Conservation (phyloP, 1,140 invertebrate genomes). For the Neoseiulus cucumeris region DNA sequence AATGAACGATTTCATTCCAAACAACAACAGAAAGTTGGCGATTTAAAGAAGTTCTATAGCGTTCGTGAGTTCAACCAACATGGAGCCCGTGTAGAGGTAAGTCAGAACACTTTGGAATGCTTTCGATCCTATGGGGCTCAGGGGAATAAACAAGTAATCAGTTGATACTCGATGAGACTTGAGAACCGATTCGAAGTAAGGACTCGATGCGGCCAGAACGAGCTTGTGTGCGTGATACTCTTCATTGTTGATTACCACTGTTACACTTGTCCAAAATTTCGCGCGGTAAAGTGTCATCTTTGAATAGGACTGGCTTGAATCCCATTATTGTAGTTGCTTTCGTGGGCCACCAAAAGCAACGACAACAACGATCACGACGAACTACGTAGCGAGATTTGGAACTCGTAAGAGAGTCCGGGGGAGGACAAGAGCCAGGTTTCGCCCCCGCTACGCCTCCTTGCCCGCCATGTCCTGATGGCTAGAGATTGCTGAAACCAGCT, state of each 20-base stretch:
- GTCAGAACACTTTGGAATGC: background rate
- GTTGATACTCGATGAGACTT: background rate
- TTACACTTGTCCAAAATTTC: slow-evolving; percentile 12
- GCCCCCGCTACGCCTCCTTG: too few species aligned
- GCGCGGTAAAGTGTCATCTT: background rate
- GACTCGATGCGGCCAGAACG: slow-evolving; percentile 15
- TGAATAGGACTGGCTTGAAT: background rate
- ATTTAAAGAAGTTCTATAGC: background rate
- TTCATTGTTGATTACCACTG: slow-evolving; percentile 11
- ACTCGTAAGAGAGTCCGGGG: too few species aligned
- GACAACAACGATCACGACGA: too few species aligned
- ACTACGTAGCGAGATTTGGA: too few species aligned
- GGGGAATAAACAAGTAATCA: background rate
- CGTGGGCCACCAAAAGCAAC: background rate
- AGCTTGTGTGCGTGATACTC: slow-evolving; percentile 17
- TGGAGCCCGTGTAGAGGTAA: slow-evolving; percentile 7
- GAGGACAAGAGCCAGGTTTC: too few species aligned
- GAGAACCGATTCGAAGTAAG: slow-evolving; percentile 17
- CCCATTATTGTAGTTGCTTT: too few species aligned
- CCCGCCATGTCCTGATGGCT: too few species aligned
- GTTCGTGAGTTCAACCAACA: background rate
- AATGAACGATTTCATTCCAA: slow-evolving; percentile 1
- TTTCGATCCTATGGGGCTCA: slow-evolving; percentile 1
- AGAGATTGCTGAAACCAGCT: too few species aligned
- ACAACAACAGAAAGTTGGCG: slow-evolving; percentile 11